A percentile compares a stretch with the other conserved stretches of the same genome.
Evolutionary conservation across 2,113 vertebrate genomes (phyloP).

Genomic region (Sinocyclocheilus maitianheensis): DNA sequence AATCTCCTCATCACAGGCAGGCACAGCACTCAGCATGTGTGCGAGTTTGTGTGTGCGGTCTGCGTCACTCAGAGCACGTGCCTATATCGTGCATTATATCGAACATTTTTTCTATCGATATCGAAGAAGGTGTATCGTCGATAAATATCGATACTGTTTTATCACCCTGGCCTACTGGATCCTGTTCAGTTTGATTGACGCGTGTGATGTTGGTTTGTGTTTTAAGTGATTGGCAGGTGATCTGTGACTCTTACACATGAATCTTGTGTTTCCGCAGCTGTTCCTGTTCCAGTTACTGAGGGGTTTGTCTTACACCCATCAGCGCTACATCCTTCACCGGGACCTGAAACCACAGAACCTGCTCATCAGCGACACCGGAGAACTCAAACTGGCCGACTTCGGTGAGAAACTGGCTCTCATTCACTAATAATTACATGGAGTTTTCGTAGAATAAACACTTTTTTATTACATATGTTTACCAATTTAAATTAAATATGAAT

Average conservation of each 20-base stretch:
- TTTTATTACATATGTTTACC: too few species aligned
- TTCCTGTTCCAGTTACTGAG: conserved; percentile 96
- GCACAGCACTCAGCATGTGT: too few species aligned
- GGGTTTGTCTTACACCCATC: conserved; percentile 96
- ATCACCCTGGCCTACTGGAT: too few species aligned
- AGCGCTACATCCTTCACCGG: conserved; percentile 95
- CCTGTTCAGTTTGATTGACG: not conserved
- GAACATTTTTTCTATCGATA: too few species aligned
- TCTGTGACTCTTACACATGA: not conserved
- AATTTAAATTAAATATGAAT: too few species aligned
- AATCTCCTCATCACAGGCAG: too few species aligned
- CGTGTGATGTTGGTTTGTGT: not conserved
- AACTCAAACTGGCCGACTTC: conserved; percentile 97
- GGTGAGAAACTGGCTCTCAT: conserved; percentile 75
- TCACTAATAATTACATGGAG: not conserved
- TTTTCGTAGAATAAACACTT: too few species aligned
- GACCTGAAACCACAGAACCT: conserved; percentile 98
- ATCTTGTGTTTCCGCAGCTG: conserved; percentile 77
- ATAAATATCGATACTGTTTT: too few species aligned
- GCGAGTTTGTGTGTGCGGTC: too few species aligned
- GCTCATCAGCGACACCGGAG: conserved; percentile 95
- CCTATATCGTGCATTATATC: too few species aligned
- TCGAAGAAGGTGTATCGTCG: too few species aligned
- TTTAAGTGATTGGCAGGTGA: not conserved
- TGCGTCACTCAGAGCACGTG: too few species aligned